Base-by-base conservation (phyloP, 2,797 vertebrate genomes). In the Orientallactaga sibirica region DNA sequence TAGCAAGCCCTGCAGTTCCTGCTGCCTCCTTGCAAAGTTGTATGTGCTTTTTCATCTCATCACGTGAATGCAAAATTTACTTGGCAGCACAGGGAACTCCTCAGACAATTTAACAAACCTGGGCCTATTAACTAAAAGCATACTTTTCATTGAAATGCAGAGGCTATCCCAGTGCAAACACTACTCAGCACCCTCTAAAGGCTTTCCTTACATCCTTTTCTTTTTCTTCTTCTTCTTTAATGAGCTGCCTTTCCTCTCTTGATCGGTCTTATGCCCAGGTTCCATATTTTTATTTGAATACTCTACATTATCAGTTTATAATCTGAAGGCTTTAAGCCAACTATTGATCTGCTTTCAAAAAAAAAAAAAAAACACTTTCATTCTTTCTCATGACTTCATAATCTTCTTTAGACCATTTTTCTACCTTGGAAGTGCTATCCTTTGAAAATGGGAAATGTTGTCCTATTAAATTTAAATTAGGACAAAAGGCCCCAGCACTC, bases 281-380 rank as follows among this genome's bases (percentile, higher is more conserved):
- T 77, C 94, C 64, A 41, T 96, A 90, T 94, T 97, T 95, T 94
- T 94, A 94, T 93, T 93, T 95, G 93, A 95, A 84, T 95, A 88
- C 43, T 92, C 64, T 78, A 20, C 92, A 96, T 96, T 94, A 97
- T 97, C 95, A 97, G 92, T 96, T 95, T 93, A 95, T 97, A 96
- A 97, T 96, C 95, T 95, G 90, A 92, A 68, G 89, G 84, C 86
- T 94, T 82, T 83, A 82, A 91, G 81, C 86, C 94, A 97, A 58
- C 81, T 95, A 95, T 96, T 93, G 92, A 95, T 97, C 92, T 84
- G 67, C 77, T 86, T 94, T 88, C 48, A 8, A 48, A 48, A 48
- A 88, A 88, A 48, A 48, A 88, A 88, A 93, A 96, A 82, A 96
- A 73, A 85, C 83, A 94, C 77, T 90, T 96, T 96, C 62, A 83